These are phyloP conservation scores for Epirrhoe tristata DNA, from an alignment of 2,888 invertebrate species.

Conservation along the genomic window DNA sequence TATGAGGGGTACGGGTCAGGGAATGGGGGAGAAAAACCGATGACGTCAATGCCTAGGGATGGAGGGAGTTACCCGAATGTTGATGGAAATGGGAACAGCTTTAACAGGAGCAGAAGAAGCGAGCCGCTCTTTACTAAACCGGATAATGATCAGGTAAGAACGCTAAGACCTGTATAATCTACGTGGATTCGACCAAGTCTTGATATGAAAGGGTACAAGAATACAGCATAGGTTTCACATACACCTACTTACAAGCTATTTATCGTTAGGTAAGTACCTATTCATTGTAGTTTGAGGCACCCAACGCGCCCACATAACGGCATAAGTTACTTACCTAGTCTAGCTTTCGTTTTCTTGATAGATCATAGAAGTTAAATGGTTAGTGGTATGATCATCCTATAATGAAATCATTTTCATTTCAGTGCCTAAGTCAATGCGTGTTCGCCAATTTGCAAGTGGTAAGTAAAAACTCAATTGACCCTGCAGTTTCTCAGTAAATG, in stretches of 20 bases:
- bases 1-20: slow-evolving; percentile 58
- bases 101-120: slow-evolving; percentile 60
- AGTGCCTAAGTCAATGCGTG: slow-evolving; percentile 82
- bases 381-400: neutral
- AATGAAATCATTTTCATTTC: slow-evolving; percentile 50
- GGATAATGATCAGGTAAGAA: slow-evolving; percentile 66
- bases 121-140: slow-evolving; percentile 62
- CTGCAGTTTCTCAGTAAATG: slow-evolving; percentile 4
- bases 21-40: slow-evolving; percentile 54
- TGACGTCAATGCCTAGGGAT: slow-evolving; percentile 51
- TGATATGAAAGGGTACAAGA: too few species aligned
- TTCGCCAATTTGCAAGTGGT: slow-evolving; percentile 82
- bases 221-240: neutral
- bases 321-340: too few species aligned
- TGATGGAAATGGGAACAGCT: slow-evolving; percentile 34
- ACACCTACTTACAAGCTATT: neutral
- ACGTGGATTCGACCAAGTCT: too few species aligned
- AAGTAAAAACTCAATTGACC: slow-evolving; percentile 48
- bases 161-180: neutral
- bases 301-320: too few species aligned
- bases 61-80: slow-evolving; percentile 38
- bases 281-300: too few species aligned
- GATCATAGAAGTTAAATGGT: too few species aligned
- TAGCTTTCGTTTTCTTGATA: too few species aligned
- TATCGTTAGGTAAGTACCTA: too few species aligned